These are phyloP conservation scores for Gavia stellata DNA, from an alignment of 2,113 vertebrate genomes.

Conservation along the genomic window DNA sequence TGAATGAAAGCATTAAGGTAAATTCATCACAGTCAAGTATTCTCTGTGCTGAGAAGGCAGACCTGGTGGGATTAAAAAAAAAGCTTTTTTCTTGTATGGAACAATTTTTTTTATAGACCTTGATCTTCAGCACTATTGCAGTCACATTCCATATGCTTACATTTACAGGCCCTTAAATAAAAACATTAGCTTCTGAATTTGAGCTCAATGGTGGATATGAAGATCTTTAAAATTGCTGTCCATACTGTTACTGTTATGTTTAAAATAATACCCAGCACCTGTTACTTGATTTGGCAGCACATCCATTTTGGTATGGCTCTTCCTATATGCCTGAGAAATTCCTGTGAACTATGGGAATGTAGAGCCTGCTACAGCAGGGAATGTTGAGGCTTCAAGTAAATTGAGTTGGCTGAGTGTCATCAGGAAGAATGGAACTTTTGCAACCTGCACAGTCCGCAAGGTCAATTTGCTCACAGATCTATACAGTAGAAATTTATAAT, in stretches of 20 bases:
- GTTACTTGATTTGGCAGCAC: not conserved
- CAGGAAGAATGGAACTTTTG: not conserved
- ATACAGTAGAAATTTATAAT: not conserved
- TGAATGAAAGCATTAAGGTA: not conserved
- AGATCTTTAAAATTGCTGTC: not conserved
- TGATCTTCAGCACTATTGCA: not conserved
- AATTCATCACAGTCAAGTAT: not conserved
- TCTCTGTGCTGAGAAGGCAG: not conserved
- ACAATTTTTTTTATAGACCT: not conserved
- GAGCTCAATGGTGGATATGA: not conserved
- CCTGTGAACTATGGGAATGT: not conserved
- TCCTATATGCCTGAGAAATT: not conserved
- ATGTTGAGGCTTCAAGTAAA: not conserved
- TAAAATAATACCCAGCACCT: not conserved
- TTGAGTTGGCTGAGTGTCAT: not conserved
- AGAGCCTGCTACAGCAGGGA: not conserved
- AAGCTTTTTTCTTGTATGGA: not conserved
- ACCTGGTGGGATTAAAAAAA: not conserved
- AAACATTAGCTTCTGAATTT: not conserved
- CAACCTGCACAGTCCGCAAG: not conserved
- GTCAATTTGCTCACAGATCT: not conserved
- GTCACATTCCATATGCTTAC: not conserved
- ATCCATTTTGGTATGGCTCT: not conserved
- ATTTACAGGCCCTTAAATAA: not conserved
- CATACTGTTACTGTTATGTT: not conserved